These are phyloP conservation scores for Sander vitreus DNA, from an alignment of 2,113 vertebrate species.

Conservation along the genomic window DNA sequence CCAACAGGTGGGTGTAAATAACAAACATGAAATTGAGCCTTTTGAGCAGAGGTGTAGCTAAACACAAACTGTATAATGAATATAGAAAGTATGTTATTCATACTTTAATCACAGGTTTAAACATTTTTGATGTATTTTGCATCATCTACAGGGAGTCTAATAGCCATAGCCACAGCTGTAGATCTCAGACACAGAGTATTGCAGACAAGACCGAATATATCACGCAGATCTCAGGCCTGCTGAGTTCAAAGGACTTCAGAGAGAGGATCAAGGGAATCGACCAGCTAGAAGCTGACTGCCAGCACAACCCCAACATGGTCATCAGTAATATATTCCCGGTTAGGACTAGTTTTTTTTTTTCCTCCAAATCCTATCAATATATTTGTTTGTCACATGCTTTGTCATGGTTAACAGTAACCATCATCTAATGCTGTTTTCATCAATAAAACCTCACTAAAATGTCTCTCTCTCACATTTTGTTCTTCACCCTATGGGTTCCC, in stretches of 20 bases:
- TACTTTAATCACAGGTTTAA: not conserved
- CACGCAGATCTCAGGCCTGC: conserved; percentile 81
- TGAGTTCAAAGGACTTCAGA: conserved; percentile 92
- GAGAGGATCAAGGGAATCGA: conserved; percentile 91
- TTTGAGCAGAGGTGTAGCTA: not conserved
- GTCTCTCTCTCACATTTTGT: not conserved
- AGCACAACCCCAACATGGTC: conserved; percentile 88
- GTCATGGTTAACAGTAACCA: not conserved
- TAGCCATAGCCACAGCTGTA: conserved; percentile 74
- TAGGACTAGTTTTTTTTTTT: conserved; percentile 37
- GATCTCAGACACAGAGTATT: conserved; percentile 82
- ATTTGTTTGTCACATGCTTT: not conserved
- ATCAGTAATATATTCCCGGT: conserved; percentile 90
- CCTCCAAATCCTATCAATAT: not conserved
- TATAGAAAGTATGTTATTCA: not conserved
- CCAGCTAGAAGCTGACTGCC: conserved; percentile 87
- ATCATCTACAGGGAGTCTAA: conserved; percentile 80
- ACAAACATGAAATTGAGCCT: not conserved
- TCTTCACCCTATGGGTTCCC: not conserved
- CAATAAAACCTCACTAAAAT: not conserved
- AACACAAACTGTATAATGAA: conserved; percentile 1
- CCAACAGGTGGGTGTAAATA: conserved; percentile 84
- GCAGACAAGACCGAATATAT: conserved; percentile 89
- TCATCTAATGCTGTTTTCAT: not conserved
- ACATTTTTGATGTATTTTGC: not conserved